These are phyloP conservation scores for Umimayanthus kanabou DNA, from an alignment of 92 coral and sea anemone genomes.

Conservation along the genomic window DNA sequence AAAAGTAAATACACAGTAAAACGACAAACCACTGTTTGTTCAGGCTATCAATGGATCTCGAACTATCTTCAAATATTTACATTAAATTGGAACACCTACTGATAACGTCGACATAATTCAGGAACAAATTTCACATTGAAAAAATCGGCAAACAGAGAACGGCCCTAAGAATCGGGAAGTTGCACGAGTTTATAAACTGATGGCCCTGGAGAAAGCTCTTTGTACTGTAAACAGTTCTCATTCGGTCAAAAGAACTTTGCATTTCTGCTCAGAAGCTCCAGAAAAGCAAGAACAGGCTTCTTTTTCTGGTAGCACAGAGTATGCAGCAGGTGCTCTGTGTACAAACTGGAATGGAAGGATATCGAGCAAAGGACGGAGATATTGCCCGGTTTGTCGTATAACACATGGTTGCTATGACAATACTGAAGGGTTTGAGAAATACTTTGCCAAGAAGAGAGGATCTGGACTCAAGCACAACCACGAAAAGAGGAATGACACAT, in stretches of 20 bases:
- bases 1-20: background rate
- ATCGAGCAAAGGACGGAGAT: slow-evolving; percentile 18
- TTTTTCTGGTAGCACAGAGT: background rate
- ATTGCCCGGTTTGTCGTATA: slow-evolving; percentile 23
- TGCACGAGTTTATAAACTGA: background rate
- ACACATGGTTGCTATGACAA: slow-evolving; percentile 30
- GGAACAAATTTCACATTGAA: background rate
- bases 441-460: background rate
- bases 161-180: background rate
- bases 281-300: background rate
- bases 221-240: background rate
- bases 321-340: background rate
- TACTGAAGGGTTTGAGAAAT: slow-evolving; percentile 14
- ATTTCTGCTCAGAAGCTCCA: background rate
- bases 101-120: background rate
- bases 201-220: background rate
- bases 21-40: background rate
- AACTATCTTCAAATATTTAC: background rate
- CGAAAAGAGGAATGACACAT: background rate
- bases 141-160: background rate
- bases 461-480: background rate
- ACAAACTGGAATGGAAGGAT: background rate
- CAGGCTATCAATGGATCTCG: background rate
- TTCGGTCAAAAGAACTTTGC: background rate
- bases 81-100: background rate